phyloP scores from a whole-genome alignment of 2,113 vertebrate genomes.

The Colaptes auratus region DNA sequence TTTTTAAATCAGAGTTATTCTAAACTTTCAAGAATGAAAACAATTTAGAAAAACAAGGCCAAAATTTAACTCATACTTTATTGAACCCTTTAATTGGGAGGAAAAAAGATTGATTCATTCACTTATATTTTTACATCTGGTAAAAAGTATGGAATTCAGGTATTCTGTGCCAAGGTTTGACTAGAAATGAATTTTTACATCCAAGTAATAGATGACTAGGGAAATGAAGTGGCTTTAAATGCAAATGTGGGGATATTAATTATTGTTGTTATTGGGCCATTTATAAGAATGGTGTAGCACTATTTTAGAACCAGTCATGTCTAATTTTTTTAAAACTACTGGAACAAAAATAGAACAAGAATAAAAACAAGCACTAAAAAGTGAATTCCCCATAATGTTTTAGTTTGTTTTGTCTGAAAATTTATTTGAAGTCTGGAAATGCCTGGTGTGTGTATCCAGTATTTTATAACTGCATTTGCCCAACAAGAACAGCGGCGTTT shows the following conservation, averaged over 20 bases:
- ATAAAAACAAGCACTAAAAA: constrained; percentile 39
- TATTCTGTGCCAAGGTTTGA: constrained; percentile 51
- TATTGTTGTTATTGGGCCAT: constrained; percentile 55
- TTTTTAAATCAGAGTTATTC: not conserved
- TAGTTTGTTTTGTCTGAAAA: constrained; percentile 63
- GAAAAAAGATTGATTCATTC: not conserved
- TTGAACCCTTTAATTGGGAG: not conserved
- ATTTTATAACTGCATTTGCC: constrained; percentile 72
- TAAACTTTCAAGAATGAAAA: constrained; percentile 14
- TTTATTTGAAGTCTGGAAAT: constrained; percentile 68
- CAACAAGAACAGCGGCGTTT: constrained; percentile 39
- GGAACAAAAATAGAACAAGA: constrained; percentile 57
- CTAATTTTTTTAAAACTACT: constrained; percentile 38
- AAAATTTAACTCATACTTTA: constrained; percentile 40
- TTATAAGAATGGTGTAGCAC: constrained; percentile 5
- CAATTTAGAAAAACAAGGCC: constrained; percentile 20
- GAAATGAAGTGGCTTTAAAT: constrained; percentile 59
- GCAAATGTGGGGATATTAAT: constrained; percentile 56
- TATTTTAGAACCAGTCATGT: constrained; percentile 32
- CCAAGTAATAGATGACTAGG: constrained; percentile 44
- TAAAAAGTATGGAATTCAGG: constrained; percentile 63
- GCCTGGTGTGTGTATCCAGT: constrained; percentile 57
- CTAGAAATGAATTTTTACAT: constrained; percentile 51
- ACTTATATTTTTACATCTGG: constrained; percentile 65
- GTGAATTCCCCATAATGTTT: constrained; percentile 46